Conservation (phyloP, 2,113 vertebrate species). For the Tachuris rubrigastra region DNA sequence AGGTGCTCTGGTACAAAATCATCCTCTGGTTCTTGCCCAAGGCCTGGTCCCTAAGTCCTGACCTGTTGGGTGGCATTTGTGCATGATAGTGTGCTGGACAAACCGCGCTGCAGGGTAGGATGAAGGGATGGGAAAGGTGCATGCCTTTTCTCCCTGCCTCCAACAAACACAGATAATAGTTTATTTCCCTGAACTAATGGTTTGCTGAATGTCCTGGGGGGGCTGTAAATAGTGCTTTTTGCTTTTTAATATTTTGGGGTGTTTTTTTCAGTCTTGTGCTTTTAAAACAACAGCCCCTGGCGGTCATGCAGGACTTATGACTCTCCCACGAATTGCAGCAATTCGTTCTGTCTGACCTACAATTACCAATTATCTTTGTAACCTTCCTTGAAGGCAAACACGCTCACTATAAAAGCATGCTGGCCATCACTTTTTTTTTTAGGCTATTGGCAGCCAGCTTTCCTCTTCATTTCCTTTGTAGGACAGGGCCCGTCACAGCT, state of each 20-base stretch:
- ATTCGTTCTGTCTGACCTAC: slow-evolving; percentile 56
- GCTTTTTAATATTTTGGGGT: not conserved
- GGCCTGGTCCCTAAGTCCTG: not conserved
- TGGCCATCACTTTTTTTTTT: slow-evolving; percentile 43
- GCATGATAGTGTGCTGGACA: rapidly evolving
- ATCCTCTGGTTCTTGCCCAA: not conserved
- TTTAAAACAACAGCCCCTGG: slow-evolving; percentile 30
- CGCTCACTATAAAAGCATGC: not conserved
- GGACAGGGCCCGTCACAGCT: not conserved
- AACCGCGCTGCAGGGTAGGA: rapidly evolving
- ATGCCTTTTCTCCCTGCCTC: not conserved
- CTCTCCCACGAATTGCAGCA: slow-evolving; percentile 40
- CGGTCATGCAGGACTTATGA: not conserved
- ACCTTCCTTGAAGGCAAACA: slow-evolving; percentile 63
- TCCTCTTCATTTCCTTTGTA: slow-evolving; percentile 62
- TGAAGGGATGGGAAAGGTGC: not conserved
- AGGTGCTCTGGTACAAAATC: not conserved
- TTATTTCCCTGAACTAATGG: not conserved
- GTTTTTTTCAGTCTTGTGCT: not conserved
- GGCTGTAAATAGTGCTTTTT: not conserved
- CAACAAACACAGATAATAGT: not conserved
- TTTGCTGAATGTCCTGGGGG: not conserved
- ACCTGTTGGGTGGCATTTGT: rapidly evolving
- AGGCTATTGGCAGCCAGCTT: slow-evolving; percentile 53
- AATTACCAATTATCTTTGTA: slow-evolving; percentile 50